phyloP scores from a whole-genome alignment of 2,797 vertebrate species.

The Phrynocephalus guinanensis region DNA sequence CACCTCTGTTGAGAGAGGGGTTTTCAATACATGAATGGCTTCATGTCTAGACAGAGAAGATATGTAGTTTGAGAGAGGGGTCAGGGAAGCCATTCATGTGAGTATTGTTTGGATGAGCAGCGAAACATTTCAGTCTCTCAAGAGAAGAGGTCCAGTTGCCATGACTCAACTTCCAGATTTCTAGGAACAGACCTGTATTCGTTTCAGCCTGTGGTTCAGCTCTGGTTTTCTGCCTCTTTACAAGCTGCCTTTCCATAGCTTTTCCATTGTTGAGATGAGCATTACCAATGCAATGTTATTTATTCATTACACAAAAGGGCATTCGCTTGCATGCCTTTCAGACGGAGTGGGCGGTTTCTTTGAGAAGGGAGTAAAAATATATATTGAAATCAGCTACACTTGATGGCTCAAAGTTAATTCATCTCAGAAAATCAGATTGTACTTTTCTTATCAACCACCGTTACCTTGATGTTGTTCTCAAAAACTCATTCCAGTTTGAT shows the following conservation, averaged over 20 bases:
- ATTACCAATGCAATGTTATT: not conserved
- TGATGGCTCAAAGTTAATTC: slow-evolving; percentile 10
- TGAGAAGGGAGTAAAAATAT: not conserved
- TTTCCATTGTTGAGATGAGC: not conserved
- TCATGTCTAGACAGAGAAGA: too few species aligned
- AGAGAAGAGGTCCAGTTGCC: too few species aligned
- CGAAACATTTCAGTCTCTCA: too few species aligned
- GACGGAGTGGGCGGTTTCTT: not conserved
- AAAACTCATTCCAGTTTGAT: slow-evolving; percentile 22
- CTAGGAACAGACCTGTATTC: not conserved
- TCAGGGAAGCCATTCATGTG: too few species aligned
- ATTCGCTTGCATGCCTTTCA: not conserved
- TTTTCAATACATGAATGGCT: too few species aligned
- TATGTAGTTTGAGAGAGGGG: too few species aligned
- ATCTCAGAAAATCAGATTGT: slow-evolving; percentile 18
- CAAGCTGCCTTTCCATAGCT: not conserved
- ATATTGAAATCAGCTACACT: not conserved
- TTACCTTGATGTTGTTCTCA: not conserved
- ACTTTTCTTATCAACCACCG: slow-evolving; percentile 12
- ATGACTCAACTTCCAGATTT: not conserved
- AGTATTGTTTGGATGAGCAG: too few species aligned
- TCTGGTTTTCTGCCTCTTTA: not conserved
- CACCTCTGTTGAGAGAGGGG: too few species aligned
- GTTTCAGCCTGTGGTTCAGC: not conserved
- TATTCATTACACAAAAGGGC: not conserved